These are phyloP conservation scores for Bufo gargarizans DNA, from an alignment of 2,113 vertebrate genomes.

Conservation along the genomic window DNA sequence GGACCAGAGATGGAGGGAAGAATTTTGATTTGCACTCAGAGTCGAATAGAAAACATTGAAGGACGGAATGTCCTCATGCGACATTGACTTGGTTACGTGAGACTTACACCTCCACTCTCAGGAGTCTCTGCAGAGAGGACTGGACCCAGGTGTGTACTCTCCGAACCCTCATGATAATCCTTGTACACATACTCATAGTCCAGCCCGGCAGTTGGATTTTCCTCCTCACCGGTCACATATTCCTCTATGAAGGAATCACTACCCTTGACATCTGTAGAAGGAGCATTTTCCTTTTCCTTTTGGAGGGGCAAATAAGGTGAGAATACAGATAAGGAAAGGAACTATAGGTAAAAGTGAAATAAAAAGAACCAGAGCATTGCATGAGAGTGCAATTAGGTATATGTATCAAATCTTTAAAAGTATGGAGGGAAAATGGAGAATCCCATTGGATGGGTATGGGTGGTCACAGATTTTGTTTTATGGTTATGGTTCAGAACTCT, in stretches of 20 bases:
- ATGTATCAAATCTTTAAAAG: background rate
- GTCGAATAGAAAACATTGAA: background rate
- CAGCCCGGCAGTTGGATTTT: slow-evolving; percentile 58
- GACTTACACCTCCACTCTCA: slow-evolving; percentile 85
- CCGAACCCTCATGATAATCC: slow-evolving; percentile 76
- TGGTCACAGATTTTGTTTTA: background rate
- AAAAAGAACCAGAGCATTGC: background rate
- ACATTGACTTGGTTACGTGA: slow-evolving; percentile 25
- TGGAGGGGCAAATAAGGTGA: slow-evolving; percentile 40
- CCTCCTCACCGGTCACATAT: slow-evolving; percentile 77
- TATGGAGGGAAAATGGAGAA: background rate
- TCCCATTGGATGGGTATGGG: background rate
- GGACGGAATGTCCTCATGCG: background rate
- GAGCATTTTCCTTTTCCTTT: slow-evolving; percentile 51
- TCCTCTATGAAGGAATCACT: slow-evolving; percentile 75
- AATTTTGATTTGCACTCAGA: background rate
- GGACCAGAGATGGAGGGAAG: background rate
- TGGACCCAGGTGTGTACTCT: slow-evolving; percentile 75
- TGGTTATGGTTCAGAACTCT: background rate
- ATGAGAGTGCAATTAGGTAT: background rate
- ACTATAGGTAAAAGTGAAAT: slow-evolving; percentile 8
- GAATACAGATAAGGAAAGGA: slow-evolving; percentile 42
- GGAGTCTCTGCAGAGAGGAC: slow-evolving; percentile 84
- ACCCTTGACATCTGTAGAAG: slow-evolving; percentile 37
- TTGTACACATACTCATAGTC: slow-evolving; percentile 88